Evolutionary conservation across 30 jellyfish, hydroid and myxozoan species (phyloP).

Genomic region (Phacellophora camtschatica): DNA sequence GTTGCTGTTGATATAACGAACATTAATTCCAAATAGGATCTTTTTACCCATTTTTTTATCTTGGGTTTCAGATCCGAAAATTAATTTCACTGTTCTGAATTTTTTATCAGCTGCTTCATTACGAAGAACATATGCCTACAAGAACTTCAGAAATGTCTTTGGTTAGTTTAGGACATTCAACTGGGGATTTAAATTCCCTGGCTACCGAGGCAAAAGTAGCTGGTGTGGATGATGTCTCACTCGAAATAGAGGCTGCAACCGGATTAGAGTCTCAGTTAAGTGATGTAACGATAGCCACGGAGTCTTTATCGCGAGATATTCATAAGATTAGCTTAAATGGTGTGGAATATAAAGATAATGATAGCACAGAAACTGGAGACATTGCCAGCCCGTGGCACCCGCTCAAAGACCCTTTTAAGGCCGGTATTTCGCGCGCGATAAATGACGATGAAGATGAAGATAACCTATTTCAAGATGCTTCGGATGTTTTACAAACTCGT

Average conservation of each 20-base stretch:
- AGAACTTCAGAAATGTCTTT: conserved; percentile 49
- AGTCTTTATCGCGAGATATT: not conserved
- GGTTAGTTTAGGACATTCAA: conserved; percentile 55
- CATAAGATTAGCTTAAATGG: not conserved
- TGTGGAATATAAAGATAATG: not conserved
- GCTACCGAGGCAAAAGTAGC: no score
- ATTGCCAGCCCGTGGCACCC: conserved; percentile 59
- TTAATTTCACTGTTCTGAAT: no score
- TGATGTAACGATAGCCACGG: not conserved
- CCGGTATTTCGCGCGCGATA: not conserved
- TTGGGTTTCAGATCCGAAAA: no score
- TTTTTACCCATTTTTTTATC: no score
- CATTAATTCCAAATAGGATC: no score
- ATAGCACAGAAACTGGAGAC: not conserved
- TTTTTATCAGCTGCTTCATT: not conserved
- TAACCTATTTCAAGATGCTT: conserved; percentile 27
- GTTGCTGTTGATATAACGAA: no score
- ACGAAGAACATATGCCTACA: conserved; percentile 15
- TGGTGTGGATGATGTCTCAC: not conserved
- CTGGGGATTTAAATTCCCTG: conserved; percentile 45
- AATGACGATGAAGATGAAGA: not conserved
- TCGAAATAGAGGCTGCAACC: not conserved
- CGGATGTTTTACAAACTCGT: not conserved
- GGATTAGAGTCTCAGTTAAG: not conserved
- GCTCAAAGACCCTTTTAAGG: not conserved